These are phyloP conservation scores for Lateolabrax maculatus DNA, from an alignment of 2,797 vertebrate species.

Conservation along the genomic window DNA sequence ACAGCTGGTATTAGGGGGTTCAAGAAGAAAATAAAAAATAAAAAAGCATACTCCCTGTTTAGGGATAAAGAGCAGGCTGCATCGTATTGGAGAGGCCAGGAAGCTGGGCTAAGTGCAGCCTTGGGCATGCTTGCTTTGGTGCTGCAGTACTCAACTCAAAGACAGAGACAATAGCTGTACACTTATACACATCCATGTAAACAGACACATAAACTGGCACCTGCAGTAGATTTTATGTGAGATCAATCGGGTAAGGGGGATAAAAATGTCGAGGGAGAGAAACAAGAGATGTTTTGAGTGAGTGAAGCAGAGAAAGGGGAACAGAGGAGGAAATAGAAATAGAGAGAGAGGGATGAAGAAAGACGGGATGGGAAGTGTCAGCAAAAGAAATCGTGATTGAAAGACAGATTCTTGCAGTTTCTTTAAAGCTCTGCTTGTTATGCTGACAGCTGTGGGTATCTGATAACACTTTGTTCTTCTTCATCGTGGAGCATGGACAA, in stretches of 20 bases:
- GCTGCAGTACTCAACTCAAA: slow-evolving; percentile 37
- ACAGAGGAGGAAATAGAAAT: neutral
- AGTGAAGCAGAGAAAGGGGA: slow-evolving; percentile 10
- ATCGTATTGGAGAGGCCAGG: slow-evolving; percentile 46
- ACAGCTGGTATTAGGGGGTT: slow-evolving; percentile 17
- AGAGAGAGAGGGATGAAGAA: slow-evolving; percentile 9
- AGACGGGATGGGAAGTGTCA: neutral
- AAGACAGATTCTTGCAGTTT: neutral
- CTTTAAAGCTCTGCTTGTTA: slow-evolving; percentile 15
- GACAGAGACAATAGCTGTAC: neutral
- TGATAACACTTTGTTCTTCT: slow-evolving; percentile 27
- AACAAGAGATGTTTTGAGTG: neutral
- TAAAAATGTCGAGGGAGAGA: neutral
- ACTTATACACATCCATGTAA: neutral
- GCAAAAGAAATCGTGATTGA: neutral
- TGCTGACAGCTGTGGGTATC: slow-evolving; percentile 7
- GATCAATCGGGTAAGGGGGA: neutral
- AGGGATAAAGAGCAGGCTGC: slow-evolving; percentile 46
- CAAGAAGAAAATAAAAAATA: slow-evolving; percentile 6
- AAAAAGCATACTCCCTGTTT: slow-evolving; percentile 33
- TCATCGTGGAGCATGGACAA: neutral
- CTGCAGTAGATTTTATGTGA: slow-evolving; percentile 23
- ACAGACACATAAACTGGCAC: slow-evolving; percentile 27
- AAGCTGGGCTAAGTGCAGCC: slow-evolving; percentile 66
- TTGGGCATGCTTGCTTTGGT: slow-evolving; percentile 42